Base-by-base conservation (phyloP, 2,888 invertebrate species). In the Cosmopolites sordidus region DNA sequence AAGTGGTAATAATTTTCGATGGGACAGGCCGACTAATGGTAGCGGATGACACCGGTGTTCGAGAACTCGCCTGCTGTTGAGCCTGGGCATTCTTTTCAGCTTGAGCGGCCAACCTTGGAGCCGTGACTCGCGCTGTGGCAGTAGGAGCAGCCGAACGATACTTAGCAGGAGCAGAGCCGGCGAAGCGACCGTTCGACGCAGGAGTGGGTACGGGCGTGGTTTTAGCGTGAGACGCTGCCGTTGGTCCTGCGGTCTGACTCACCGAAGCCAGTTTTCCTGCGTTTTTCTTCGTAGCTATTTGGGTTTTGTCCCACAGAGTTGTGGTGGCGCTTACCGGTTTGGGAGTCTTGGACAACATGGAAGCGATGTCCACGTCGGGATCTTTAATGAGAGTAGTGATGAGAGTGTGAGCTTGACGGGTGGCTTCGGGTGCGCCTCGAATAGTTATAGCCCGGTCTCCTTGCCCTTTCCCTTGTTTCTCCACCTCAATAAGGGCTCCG, bases 401-500 rank as follows among this genome's bases (percentile, higher is more conserved):
- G 67, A 98, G 80, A 63, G 83, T 82, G 69, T 93, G 89, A 46
- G 98, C 97, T 70, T 94, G 92, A 71, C 92, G 89, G 0, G 90
- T 94, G 5, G 93, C 91, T 66, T 97, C 96, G 15, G 87, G 81
- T 0, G 92, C 87, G 43, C 96, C 96, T 77, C 93, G 94, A 69
- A 99, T 95, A 38, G 94, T 95, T 61, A 99, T 94, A 67, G 89
- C 89, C 63, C 98, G 80, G 73, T 96, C 95, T 50, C 90, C 91
- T 76, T 92, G 93, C 3, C 92, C 89, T 76, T 94, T 93, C 71
- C 87, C 87, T 76, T 96, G 95, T 74, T 98, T 98, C 74, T 98
- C 98, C 17, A 98, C 94, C 76, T 98, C 96, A 70, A 99, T 98
- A 72, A 96, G 93, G 3, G 98, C 98, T 54, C 96, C 95, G 22